phyloP scores from a whole-genome alignment of 1,140 invertebrate genomes.

The Drosophila melanogaster region Release_6_plus_ISO1_MT NT_033779.5:10632501-10633000 shows the following conservation, averaged over 20 bases:
- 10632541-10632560: constrained; percentile 60
- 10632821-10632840: too few species aligned
- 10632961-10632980: neutral
- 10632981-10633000: constrained; percentile 8
- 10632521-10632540: constrained; percentile 9
- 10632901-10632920: too few species aligned
- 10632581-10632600: neutral
- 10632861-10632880: too few species aligned
- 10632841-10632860: too few species aligned
- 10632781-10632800: constrained; percentile 30
- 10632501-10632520: constrained; percentile 14
- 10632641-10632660: constrained; percentile 57
- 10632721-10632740: constrained; percentile 66
- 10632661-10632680: constrained; percentile 20
- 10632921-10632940: too few species aligned
- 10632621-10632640: constrained; percentile 70
- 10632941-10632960: too few species aligned
- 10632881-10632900: too few species aligned
- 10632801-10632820: constrained; percentile 2
- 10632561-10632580: constrained; percentile 61
- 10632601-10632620: constrained; percentile 46
- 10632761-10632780: constrained; percentile 54
- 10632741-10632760: constrained; percentile 54
- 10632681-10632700: constrained; percentile 15
- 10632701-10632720: constrained; percentile 58